phyloP scores from a whole-genome alignment of 2,888 invertebrate genomes.

The Automeris io region DNA sequence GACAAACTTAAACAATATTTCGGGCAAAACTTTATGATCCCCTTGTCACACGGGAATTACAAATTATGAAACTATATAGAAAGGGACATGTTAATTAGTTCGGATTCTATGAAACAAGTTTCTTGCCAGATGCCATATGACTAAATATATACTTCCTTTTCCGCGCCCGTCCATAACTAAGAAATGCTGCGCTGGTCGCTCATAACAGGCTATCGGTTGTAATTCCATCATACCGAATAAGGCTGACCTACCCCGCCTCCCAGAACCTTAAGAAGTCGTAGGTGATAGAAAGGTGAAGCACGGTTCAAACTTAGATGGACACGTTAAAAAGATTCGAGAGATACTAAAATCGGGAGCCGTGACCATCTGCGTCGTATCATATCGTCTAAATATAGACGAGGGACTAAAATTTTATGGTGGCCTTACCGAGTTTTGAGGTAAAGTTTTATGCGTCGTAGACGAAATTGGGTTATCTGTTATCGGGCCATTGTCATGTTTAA shows the following conservation, averaged over 20 bases:
- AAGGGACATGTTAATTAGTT: slow-evolving; percentile 66
- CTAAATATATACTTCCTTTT: slow-evolving; percentile 75
- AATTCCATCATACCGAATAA: slow-evolving; percentile 47
- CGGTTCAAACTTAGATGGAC: slow-evolving; percentile 47
- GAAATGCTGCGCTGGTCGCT: slow-evolving; percentile 63
- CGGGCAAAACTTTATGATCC: slow-evolving; percentile 37
- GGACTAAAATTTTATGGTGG: slow-evolving; percentile 59
- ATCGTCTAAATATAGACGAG: slow-evolving; percentile 65
- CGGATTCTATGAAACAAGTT: slow-evolving; percentile 62
- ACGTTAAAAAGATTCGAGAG: slow-evolving; percentile 61
- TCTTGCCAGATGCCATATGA: slow-evolving; percentile 62
- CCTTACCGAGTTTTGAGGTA: slow-evolving; percentile 48
- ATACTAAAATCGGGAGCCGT: slow-evolving; percentile 69
- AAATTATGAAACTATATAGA: slow-evolving; percentile 55
- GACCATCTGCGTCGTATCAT: slow-evolving; percentile 73
- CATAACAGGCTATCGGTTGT: slow-evolving; percentile 67
- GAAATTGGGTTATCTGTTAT: slow-evolving; percentile 21
- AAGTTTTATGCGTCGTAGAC: slow-evolving; percentile 27
- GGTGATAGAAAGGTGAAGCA: slow-evolving; percentile 38
- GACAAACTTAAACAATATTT: slow-evolving; percentile 13
- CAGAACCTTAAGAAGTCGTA: slow-evolving; percentile 28
- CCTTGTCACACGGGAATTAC: slow-evolving; percentile 41
- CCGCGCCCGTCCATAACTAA: slow-evolving; percentile 67
- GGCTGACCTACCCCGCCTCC: slow-evolving; percentile 39
- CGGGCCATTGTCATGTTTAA: slow-evolving; percentile 17